Evolutionary conservation across 2,888 invertebrate genomes (phyloP).

Genomic region (Nemotelus pantherinus): DNA sequence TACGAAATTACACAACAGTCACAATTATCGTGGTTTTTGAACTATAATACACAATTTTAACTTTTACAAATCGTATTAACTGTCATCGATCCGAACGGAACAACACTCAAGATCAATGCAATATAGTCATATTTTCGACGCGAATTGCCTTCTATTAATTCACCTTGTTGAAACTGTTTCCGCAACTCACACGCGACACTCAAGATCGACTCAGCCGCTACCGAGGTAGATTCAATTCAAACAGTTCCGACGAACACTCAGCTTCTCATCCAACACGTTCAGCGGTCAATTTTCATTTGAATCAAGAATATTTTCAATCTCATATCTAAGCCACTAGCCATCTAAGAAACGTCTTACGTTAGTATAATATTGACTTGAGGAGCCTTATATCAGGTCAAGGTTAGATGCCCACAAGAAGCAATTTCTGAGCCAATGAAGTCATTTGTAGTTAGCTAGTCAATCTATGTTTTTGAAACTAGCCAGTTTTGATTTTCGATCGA

Average conservation of each 20-base stretch:
- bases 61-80: too few species aligned
- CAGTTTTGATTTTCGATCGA: not conserved
- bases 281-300: constrained; percentile 34
- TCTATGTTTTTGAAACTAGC: not conserved
- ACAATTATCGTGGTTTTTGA: too few species aligned
- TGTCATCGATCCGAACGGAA: too few species aligned
- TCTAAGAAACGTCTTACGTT: not conserved
- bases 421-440: too few species aligned
- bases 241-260: too few species aligned
- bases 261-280: constrained; percentile 12
- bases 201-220: not conserved
- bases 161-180: not conserved
- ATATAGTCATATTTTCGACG: too few species aligned
- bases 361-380: not conserved
- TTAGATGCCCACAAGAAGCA: not conserved
- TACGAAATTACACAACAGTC: too few species aligned
- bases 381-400: constrained; percentile 36
- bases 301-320: not conserved
- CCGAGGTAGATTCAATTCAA: not conserved
- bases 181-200: not conserved
- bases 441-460: not conserved
- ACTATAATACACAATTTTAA: too few species aligned
- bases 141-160: too few species aligned
- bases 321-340: not conserved
- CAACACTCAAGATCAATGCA: too few species aligned